A percentile compares a stretch with the other conserved stretches of the same genome.
Evolutionary conservation across 2,888 invertebrate genomes (phyloP).

Genomic region (Cordilura impudica): DNA sequence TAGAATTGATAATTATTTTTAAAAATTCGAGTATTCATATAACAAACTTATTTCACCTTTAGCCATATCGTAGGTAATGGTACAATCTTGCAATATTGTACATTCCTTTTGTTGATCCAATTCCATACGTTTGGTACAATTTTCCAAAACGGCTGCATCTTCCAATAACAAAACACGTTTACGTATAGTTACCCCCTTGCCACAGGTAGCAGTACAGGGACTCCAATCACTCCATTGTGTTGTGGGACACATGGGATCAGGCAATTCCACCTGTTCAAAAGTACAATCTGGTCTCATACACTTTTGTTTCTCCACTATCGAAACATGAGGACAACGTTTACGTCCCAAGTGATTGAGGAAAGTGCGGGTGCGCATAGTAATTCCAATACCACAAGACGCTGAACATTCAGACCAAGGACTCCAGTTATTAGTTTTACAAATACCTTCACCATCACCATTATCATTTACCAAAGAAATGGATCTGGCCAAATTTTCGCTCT

Average conservation of each 20-base stretch:
- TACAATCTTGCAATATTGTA: slow-evolving; percentile 83
- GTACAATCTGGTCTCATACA: slow-evolving; percentile 84
- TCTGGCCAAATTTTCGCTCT: slow-evolving; percentile 76
- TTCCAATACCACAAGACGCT: slow-evolving; percentile 88
- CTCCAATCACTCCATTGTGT: slow-evolving; percentile 95
- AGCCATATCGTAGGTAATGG: slow-evolving; percentile 85
- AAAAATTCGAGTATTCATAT: neutral
- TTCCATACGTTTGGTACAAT: slow-evolving; percentile 84
- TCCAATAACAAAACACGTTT: slow-evolving; percentile 85
- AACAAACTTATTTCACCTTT: slow-evolving; percentile 81
- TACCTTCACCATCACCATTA: slow-evolving; percentile 75
- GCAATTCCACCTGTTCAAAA: slow-evolving; percentile 78
- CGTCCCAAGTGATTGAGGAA: slow-evolving; percentile 87
- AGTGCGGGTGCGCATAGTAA: slow-evolving; percentile 85
- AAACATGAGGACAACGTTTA: slow-evolving; percentile 89
- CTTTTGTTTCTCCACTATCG: slow-evolving; percentile 87
- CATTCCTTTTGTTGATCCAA: slow-evolving; percentile 88
- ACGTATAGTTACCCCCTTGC: slow-evolving; percentile 85
- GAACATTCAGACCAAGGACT: slow-evolving; percentile 86
- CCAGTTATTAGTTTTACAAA: slow-evolving; percentile 76
- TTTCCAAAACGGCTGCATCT: slow-evolving; percentile 80
- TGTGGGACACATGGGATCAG: slow-evolving; percentile 83
- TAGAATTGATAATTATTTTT: neutral
- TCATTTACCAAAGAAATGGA: slow-evolving; percentile 72
- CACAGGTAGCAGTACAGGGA: slow-evolving; percentile 93